Evolutionary conservation across 2,888 invertebrate genomes (phyloP).

Genomic region (Erpobdella octoculata): DNA sequence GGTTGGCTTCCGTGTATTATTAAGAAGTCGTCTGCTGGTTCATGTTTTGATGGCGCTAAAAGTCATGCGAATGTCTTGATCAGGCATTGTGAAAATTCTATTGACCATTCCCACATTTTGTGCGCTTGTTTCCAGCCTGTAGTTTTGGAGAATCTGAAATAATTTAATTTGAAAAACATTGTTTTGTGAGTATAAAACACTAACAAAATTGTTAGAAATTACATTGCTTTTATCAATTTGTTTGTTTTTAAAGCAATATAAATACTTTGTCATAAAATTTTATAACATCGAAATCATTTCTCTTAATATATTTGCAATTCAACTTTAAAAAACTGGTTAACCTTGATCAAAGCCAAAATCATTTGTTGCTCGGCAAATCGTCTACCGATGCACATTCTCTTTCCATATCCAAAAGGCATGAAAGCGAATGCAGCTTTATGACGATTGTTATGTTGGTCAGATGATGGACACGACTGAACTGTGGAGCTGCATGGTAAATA

Average conservation of each 20-base stretch:
- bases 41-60: constrained; percentile 7
- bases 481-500: not conserved
- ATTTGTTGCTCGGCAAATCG: constrained; percentile 60
- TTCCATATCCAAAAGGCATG: constrained; percentile 44
- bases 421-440: constrained; percentile 37
- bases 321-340: too few species aligned
- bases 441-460: not conserved
- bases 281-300: too few species aligned
- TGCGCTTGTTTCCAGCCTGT: constrained; percentile 22
- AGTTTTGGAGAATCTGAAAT: constrained; percentile 28
- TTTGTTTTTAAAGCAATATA: too few species aligned
- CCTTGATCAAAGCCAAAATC: constrained; percentile 53
- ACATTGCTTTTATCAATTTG: too few species aligned
- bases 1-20: too few species aligned
- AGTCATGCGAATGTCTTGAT: constrained; percentile 21
- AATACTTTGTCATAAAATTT: too few species aligned
- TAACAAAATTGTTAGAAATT: too few species aligned
- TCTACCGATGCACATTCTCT: constrained; percentile 48
- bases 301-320: too few species aligned
- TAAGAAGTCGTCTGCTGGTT: too few species aligned
- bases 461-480: not conserved
- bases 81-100: constrained; percentile 35
- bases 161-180: not conserved
- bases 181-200: not conserved
- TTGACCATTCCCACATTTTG: constrained; percentile 35